Base-by-base conservation (phyloP, 2,797 vertebrate species). In the Cygnus olor region DNA sequence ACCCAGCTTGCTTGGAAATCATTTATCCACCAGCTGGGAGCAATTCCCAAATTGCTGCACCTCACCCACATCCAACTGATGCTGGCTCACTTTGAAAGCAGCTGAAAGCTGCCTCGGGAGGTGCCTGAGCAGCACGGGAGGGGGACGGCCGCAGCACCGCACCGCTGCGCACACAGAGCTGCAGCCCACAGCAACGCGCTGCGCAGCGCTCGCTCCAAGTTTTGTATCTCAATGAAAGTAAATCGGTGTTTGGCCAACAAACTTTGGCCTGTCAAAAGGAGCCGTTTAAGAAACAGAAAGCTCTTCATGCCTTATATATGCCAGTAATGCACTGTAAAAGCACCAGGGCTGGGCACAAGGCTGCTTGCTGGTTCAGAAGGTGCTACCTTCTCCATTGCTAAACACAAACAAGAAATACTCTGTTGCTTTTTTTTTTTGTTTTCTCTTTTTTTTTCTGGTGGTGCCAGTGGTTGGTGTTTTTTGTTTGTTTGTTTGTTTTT, bases 41-140 rank as follows among this genome's bases (percentile, higher is more conserved):
- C 58, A 93, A 94, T 90, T 97, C 95, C 88, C 91, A 87, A 96
- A 96, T 77, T 72, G 74, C 92, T 80, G 85, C 40, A 85, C 90
- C 94, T 93, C 93, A 88, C 57, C 88, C 92, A 89, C 89, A 88
- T 82, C 68, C 93, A 80, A 76, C 81, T 40, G 58, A 30, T 53
- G 89, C 94, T 85, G 82, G 87, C 94, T 89, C 45, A 4, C 47
- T 93, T 82, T 86, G 68, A 94, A 79, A 95, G 91, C 45, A 53
- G 74, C 85, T 70, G 19, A n/a, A 89, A 86, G 11, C 65, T 58
- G 85, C 88, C 92, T 71, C 72, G 71, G 88, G 94, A 95, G 83
- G 78, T 80, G 93, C 40, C 80, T 93, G 9, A 3, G 15, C 54
- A 89, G 78, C 14, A 73, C 60, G 12, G 89, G 20, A 84, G 76